Evolutionary conservation across 2,888 invertebrate species (phyloP), one percentile per base, ranked within the genome.

Genomic region (Microdon myrmicae): DNA sequence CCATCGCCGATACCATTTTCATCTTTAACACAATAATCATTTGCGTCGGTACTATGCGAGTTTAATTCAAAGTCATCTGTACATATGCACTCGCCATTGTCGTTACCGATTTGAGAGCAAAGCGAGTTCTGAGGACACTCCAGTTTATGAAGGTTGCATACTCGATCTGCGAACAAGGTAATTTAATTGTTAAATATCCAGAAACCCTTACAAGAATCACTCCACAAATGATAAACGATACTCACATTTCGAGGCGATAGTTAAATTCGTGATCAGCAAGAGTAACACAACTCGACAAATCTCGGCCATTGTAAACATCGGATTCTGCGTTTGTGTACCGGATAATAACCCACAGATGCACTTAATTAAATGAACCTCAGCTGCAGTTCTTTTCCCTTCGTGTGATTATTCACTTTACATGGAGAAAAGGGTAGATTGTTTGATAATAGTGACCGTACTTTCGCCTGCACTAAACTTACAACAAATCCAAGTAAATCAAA

Each of bases 181-280:
- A 28, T 9, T 22, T 23, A 14, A 35, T 16, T 5, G 35, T 13
- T 25, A 37, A 37, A 28, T 37, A 29, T 3, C 22, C n/a, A 13
- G 19, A 37, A 37, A 22, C 12, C 22, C n/a, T n/a, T 23, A 35
- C 10, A 8, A 10, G 13, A 35, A 2, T 8, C 5, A 1, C 5
- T 14, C 14, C 29, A 34, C 9, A 35, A 26, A 23, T 32, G 29
- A 28, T 17, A 32, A 35, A 34, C 17, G 7, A 35, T 28, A 43
- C 64, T 64, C 58, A 64, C 64, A 43, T 53, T 47, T 51, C 26
- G 35, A 51, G 22, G 47, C 58, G 53, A 47, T 58, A 58, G 51
- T 47, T 26, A 58, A 41, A 37, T 58, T 32, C 32, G 58, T 19
- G 12, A 3, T 37, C 51, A 58, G 31, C 31, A 58, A 29, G 19